Base-by-base conservation (phyloP, 2,113 vertebrate genomes). In the Apteryx owenii region DNA sequence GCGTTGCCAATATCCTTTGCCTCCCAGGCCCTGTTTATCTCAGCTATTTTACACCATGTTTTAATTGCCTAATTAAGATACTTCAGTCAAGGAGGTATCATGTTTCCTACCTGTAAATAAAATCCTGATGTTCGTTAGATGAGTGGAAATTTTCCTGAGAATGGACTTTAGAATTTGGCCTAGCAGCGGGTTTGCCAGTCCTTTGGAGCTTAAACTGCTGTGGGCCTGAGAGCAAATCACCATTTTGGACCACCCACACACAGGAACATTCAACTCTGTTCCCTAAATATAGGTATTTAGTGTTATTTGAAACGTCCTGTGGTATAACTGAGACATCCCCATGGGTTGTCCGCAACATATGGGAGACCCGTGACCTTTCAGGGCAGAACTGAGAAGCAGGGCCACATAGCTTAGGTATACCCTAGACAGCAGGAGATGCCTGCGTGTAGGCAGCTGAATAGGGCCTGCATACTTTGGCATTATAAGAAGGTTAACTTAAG, bases 31-130 rank as follows among this genome's bases (percentile, higher is more conserved):
- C 66, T 62, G 15, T 77, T 93, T 95, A 91, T 51, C 78, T 87
- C 89, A 69, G 53, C 48, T 58, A 51, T 85, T 85, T 89, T 61
- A 82, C 69, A 79, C 61, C 56, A 72, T 81, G 21, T 51, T 91
- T 91, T 90, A 87, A 92, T n/a, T 44, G 84, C 61, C 81, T 78
- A 84, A 90, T 96, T 84, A 93, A 94, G 86, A n/a, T 83, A 68
- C 65, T 92, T 90, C 4, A 92, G 70, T 48, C 20, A 33, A n/a
- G 33, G 38, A 8, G 2, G 89, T 89, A 89, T 95, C 69, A 61
- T 4, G 1, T 95, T 95, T 95, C 88, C 81, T 40, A 65, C 62
- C 86, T 81, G 70, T 48, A 73, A 71, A 80, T 36, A 40, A 91
- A 83, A 96, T 36, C 46, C 85, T 51, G 71, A 42, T n/a, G 0